Base-by-base conservation (phyloP, 2,888 invertebrate genomes). In the Drosophila siamana region DNA sequence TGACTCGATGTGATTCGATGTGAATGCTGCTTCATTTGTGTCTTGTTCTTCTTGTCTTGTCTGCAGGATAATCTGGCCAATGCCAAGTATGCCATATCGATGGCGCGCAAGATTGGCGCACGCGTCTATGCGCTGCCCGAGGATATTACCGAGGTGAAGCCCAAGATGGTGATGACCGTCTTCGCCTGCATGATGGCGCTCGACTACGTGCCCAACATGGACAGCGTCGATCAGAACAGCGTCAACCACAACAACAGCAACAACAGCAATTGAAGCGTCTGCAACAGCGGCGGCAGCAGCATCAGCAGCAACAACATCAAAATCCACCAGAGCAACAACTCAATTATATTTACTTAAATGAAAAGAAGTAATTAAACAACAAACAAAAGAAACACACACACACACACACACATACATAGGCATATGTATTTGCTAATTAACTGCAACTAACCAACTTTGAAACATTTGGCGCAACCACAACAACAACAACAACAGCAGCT, bases 161-260 rank as follows among this genome's bases (percentile, higher is more conserved):
- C 96, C 62, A 99, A 99, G 93, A 98, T 99, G 98, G 97, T 99
- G 66, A 98, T 99, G 99, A 99, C 99, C 3, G 97, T 99, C 80
- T 99, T 99, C 93, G 99, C 99, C 26, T 99, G 99, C 92, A 94
- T 99, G 89, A 99, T 99, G 99, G 98, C 98, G 26, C 94, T 97
- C 90, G 99, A 98, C 93, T 98, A 98, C 93, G 95, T 98, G 89
- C 98, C 98, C 77, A 95, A 96, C 90, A 96, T 97, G 96, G 96
- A 96, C 69, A 92, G 92, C 71, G 92, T 92, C 24, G 92, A 90
- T 78, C 92, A 92, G 80, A 90, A 91, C 68, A 33, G 33, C 33
- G 33, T 33, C 33, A 90, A 90, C 55, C 88, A 89, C 72, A 85
- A 85, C 74, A 87, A 80, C 56, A 75, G 55, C 74, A 75, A 66